Evolutionary conservation across 2,113 vertebrate genomes (phyloP).

Genomic region (Porphyrio hochstetteri): DNA sequence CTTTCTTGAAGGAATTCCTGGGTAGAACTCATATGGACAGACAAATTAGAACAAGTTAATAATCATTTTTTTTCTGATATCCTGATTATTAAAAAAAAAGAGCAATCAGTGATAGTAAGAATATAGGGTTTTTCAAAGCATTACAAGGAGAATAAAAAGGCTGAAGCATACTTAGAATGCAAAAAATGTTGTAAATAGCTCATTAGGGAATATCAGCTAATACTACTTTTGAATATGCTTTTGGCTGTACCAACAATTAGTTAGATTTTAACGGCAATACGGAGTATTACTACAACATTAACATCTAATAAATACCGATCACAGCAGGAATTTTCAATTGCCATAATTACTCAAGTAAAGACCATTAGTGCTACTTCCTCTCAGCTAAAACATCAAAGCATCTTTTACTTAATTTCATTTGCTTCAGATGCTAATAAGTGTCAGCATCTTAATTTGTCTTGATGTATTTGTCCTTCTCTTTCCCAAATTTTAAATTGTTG

Average conservation of each 20-base stretch:
- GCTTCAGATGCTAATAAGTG: background rate
- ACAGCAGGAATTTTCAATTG: conserved; percentile 31
- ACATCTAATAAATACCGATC: background rate
- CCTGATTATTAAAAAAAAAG: background rate
- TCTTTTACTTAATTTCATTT: background rate
- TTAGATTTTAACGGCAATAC: background rate
- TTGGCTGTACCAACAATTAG: background rate
- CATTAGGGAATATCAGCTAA: background rate
- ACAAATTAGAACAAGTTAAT: background rate
- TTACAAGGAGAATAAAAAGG: background rate
- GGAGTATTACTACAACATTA: background rate
- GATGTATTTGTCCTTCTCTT: background rate
- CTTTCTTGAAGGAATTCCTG: background rate
- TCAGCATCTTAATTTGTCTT: background rate
- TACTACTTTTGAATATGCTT: background rate
- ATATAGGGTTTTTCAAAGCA: background rate
- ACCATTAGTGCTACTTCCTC: background rate
- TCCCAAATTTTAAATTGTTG: background rate
- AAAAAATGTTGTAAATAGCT: background rate
- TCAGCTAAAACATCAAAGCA: conserved; percentile 13
- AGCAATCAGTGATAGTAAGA: background rate
- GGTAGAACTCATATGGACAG: background rate
- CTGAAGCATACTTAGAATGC: background rate
- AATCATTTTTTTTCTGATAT: background rate
- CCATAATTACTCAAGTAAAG: conserved; percentile 6